Percentiles rank a stretch among this genome's conserved stretches.
Conservation (phyloP, 2,113 vertebrate species). For the Oreotrochilus melanogaster region DNA sequence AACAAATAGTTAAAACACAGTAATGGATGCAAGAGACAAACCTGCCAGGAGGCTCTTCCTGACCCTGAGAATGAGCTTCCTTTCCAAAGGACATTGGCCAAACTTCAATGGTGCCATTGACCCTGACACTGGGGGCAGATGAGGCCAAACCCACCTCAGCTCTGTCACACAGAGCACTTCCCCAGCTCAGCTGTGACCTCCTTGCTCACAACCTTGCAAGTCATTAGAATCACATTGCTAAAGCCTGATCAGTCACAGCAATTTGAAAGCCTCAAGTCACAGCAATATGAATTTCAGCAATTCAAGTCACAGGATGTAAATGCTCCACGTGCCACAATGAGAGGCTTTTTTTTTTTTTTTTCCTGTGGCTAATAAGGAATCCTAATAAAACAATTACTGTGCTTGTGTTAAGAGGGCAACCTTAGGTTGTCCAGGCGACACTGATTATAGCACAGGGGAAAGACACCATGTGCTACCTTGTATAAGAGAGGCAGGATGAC, state of each 20-base stretch:
- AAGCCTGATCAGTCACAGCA: neutral
- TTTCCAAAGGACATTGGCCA: neutral
- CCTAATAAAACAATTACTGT: neutral
- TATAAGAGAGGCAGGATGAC: neutral
- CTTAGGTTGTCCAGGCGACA: neutral
- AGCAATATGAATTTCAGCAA: neutral
- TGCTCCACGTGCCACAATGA: neutral
- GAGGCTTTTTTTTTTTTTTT: neutral
- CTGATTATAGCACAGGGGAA: neutral
- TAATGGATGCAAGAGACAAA: neutral
- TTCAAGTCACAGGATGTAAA: neutral
- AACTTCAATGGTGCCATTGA: neutral
- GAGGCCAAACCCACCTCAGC: neutral
- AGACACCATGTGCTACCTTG: neutral
- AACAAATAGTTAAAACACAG: constrained; percentile 61
- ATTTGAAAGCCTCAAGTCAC: too few relatives aligned
- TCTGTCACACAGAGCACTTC: neutral
- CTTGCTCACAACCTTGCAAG: neutral
- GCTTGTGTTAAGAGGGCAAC: neutral
- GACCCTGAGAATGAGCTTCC: neutral
- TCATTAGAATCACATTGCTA: neutral
- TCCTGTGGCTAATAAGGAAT: neutral
- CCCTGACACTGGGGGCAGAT: neutral
- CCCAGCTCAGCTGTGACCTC: neutral
- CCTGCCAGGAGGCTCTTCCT: neutral